phyloP scores from a whole-genome alignment of 2,888 invertebrate genomes.

The Caenorhabditis becei region DNA sequence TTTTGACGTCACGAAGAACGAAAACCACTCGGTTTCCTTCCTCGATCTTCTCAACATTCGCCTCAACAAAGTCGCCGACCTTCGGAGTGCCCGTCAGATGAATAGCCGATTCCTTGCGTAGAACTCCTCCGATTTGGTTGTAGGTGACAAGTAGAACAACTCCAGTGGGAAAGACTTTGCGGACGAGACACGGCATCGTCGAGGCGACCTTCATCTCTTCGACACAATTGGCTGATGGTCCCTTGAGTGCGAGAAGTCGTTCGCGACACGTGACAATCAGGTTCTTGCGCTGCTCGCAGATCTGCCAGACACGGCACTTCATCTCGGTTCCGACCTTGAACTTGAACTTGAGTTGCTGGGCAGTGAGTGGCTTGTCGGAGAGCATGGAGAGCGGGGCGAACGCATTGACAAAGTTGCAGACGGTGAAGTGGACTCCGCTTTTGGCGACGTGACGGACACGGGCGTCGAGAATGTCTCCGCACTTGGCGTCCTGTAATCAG shows the following conservation, averaged over 20 bases:
- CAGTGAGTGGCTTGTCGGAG: slow-evolving; percentile 63
- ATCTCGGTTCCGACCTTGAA: slow-evolving; percentile 52
- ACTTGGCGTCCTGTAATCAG: slow-evolving; percentile 61
- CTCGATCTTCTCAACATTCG: slow-evolving; percentile 57
- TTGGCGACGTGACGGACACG: slow-evolving; percentile 51
- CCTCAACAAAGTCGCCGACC: slow-evolving; percentile 43
- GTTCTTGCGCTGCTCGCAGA: slow-evolving; percentile 64
- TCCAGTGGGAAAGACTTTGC: slow-evolving; percentile 66
- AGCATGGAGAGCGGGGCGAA: slow-evolving; percentile 69
- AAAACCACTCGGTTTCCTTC: slow-evolving; percentile 44
- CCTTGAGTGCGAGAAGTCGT: slow-evolving; percentile 60
- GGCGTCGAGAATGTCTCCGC: slow-evolving; percentile 66
- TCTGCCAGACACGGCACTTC: slow-evolving; percentile 72
- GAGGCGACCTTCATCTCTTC: slow-evolving; percentile 44
- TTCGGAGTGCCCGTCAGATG: slow-evolving; percentile 28
- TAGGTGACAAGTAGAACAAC: slow-evolving; percentile 72
- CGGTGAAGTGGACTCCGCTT: slow-evolving; percentile 57
- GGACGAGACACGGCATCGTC: slow-evolving; percentile 60
- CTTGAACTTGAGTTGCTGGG: slow-evolving; percentile 11
- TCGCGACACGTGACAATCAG: slow-evolving; percentile 71
- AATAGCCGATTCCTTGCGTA: slow-evolving; percentile 31
- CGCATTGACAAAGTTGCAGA: slow-evolving; percentile 66
- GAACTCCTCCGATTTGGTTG: slow-evolving; percentile 64
- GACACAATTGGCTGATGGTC: slow-evolving; percentile 23
- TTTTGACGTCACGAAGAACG: slow-evolving; percentile 24